A percentile compares a stretch with the other conserved stretches of the same genome.
phyloP scores from a whole-genome alignment of 35 echinoderm and acorn worm genomes.

The Stichopus chloronotus region DNA sequence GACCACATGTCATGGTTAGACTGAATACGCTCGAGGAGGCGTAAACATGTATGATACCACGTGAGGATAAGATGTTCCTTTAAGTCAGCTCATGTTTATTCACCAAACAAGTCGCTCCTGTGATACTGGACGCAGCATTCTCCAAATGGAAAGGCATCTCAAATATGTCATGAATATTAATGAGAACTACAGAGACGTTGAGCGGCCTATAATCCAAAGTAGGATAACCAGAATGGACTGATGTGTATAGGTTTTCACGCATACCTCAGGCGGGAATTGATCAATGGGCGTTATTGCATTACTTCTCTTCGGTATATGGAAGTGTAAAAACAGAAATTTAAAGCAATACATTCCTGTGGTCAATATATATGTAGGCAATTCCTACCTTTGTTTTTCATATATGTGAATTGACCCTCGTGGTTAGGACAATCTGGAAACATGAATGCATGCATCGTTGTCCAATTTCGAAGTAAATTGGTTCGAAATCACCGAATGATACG shows the following conservation, averaged over 20 bases:
- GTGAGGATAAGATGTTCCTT: background rate
- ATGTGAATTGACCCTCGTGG: too few relatives aligned
- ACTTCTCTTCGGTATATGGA: background rate
- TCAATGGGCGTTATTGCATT: background rate
- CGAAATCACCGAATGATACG: too few relatives aligned
- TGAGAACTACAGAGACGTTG: background rate
- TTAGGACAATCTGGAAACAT: too few relatives aligned
- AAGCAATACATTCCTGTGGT: conserved; percentile 19
- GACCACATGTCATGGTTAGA: too few relatives aligned
- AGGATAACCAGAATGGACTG: conserved; percentile 20
- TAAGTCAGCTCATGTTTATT: background rate
- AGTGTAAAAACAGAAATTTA: background rate
- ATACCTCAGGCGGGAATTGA: background rate
- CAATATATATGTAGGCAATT: background rate
- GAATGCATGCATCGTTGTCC: too few relatives aligned
- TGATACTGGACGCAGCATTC: background rate
- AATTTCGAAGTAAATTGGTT: too few relatives aligned
- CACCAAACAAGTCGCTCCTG: background rate
- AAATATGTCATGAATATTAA: conserved; percentile 44
- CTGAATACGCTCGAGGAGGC: too few relatives aligned
- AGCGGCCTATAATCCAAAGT: conserved; percentile 9
- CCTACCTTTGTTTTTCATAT: too few relatives aligned
- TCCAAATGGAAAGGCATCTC: conserved; percentile 40
- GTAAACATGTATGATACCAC: too few relatives aligned
- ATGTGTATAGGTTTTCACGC: conserved; percentile 10